phyloP scores from a whole-genome alignment of 2,888 invertebrate species.

The Folsomia candida region DNA sequence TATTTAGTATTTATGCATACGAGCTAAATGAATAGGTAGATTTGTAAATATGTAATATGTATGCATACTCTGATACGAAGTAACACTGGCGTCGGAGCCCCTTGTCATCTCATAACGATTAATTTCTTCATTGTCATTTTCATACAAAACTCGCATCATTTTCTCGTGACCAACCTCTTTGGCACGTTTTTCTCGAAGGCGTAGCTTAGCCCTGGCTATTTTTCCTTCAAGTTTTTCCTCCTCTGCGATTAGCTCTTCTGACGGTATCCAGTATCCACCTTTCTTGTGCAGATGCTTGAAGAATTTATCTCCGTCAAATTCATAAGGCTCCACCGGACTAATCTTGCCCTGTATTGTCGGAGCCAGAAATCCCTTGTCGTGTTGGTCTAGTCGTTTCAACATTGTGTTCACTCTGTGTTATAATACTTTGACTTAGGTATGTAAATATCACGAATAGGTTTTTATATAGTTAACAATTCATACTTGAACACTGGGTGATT shows the following conservation, averaged over 20 bases:
- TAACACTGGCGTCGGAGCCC: no score
- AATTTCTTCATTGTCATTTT: no score
- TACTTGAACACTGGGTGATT: conserved; percentile 33
- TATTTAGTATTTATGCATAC: no score
- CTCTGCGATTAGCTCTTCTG: conserved; percentile 2
- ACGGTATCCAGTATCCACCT: conserved; percentile 31
- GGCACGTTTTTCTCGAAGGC: conserved; percentile 25
- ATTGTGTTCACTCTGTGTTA: conserved; percentile 34
- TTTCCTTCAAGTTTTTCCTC: conserved; percentile 31
- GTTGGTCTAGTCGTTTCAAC: conserved; percentile 21
- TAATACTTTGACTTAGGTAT: no score
- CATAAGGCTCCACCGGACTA: conserved; percentile 36
- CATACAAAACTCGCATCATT: conserved; percentile 8
- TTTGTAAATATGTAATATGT: no score
- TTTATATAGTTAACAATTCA: no score
- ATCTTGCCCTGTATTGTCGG: not conserved
- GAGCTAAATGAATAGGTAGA: no score
- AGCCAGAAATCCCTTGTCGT: not conserved
- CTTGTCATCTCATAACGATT: no score
- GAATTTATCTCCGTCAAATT: conserved; percentile 34
- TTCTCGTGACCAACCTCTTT: conserved; percentile 23
- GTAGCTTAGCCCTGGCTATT: conserved; percentile 32
- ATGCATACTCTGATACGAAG: no score
- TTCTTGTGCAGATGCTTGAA: conserved; percentile 34
- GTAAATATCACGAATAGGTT: no score